Percentiles rank a stretch among this genome's conserved stretches.
Conservation (phyloP, 2,888 invertebrate genomes). For the Malthinus flaveolus region DNA sequence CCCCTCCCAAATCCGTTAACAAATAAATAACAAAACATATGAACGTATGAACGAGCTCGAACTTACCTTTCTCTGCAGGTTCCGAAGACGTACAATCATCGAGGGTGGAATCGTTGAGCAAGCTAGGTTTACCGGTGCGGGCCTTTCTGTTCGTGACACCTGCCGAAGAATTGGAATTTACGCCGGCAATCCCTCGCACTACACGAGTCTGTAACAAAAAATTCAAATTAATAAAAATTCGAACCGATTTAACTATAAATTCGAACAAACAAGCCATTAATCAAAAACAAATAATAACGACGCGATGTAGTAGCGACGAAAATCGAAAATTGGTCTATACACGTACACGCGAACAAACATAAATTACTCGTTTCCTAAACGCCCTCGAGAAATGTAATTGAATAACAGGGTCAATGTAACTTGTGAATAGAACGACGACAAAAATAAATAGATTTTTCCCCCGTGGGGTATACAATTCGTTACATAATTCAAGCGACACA, state of each 20-base stretch:
- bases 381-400: conserved; percentile 7
- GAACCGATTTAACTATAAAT: not conserved
- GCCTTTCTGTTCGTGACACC: conserved; percentile 42
- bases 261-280: not conserved
- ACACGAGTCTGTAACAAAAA: conserved; percentile 43
- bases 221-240: conserved; percentile 1
- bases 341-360: conserved; percentile 3
- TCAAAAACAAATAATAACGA: not conserved
- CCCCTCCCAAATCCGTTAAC: conserved; percentile 5
- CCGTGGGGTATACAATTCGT: not conserved
- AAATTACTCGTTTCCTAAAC: conserved; percentile 7
- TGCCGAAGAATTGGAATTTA: conserved; percentile 39
- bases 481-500: not conserved
- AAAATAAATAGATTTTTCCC: conserved; percentile 4
- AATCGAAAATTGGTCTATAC: conserved; percentile 4
- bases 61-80: conserved; percentile 48
- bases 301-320: not conserved
- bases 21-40: not conserved
- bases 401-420: conserved; percentile 6
- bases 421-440: conserved; percentile 5
- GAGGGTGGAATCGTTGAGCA: conserved; percentile 32
- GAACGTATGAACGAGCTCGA: conserved; percentile 9
- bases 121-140: conserved; percentile 42
- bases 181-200: conserved; percentile 45
- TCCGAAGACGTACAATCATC: conserved; percentile 43